phyloP scores from a whole-genome alignment of 2,888 invertebrate species.

The Macrosoma leucophasiata region DNA sequence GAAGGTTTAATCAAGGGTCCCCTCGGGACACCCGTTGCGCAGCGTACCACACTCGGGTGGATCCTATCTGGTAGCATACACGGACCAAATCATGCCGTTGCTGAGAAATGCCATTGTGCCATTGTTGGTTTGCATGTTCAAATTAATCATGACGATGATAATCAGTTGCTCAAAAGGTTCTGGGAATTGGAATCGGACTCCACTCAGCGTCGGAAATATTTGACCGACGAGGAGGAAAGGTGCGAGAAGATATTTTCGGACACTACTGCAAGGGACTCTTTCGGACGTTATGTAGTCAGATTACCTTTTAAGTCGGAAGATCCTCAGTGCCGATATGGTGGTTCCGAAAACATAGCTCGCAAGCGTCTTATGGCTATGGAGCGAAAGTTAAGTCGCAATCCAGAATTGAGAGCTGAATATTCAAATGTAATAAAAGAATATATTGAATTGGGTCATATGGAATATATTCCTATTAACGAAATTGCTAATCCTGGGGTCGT shows the following conservation, averaged over 20 bases:
- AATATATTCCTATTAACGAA: not conserved
- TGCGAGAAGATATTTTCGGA: conserved; percentile 1
- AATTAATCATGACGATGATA: not conserved
- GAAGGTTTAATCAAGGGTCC: conserved; percentile 21
- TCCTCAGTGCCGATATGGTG: conserved; percentile 8
- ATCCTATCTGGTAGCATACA: conserved; percentile 21
- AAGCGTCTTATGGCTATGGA: conserved; percentile 11
- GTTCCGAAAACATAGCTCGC: conserved; percentile 11
- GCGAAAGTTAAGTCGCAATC: conserved; percentile 9
- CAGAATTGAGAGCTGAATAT: not conserved
- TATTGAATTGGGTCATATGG: conserved; percentile 7
- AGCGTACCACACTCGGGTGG: conserved; percentile 25
- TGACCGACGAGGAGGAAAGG: conserved; percentile 2
- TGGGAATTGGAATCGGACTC: conserved; percentile 25
- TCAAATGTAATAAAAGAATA: not conserved
- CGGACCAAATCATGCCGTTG: conserved; percentile 1
- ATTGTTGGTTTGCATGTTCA: conserved; percentile 1
- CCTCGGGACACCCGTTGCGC: conserved; percentile 11
- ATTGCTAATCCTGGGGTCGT: conserved; percentile 6
- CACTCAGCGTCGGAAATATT: conserved; percentile 15
- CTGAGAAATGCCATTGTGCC: not conserved
- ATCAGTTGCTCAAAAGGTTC: not conserved
- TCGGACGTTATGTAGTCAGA: conserved; percentile 2
- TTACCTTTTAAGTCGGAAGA: conserved; percentile 1
- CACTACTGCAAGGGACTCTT: not conserved